Conservation (phyloP, 2,888 invertebrate genomes). For the Cephus sareptanus region DNA sequence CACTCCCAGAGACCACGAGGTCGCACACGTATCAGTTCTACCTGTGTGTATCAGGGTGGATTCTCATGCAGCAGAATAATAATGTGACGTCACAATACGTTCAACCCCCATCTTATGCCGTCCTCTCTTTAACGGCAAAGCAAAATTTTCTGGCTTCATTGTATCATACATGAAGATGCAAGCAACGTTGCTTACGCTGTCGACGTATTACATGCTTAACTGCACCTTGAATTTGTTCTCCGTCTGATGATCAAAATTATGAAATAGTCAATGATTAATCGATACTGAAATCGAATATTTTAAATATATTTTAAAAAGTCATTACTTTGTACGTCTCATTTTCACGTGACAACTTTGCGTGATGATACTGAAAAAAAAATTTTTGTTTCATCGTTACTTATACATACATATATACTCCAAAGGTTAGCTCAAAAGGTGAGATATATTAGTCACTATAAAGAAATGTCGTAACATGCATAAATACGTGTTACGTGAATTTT, state of each 20-base stretch:
- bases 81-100: constrained; percentile 30
- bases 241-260: neutral
- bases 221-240: neutral
- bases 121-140: neutral
- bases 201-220: neutral
- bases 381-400: neutral
- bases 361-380: neutral
- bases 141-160: neutral
- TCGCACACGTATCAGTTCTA: constrained; percentile 7
- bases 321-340: neutral
- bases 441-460: neutral
- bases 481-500: neutral
- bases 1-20: constrained; percentile 16
- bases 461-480: neutral
- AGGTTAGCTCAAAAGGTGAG: neutral
- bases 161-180: neutral
- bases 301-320: neutral
- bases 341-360: neutral
- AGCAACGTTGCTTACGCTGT: neutral
- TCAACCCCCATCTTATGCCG: neutral
- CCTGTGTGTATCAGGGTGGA: neutral
- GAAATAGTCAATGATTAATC: neutral
- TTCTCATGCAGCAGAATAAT: constrained; percentile 32
- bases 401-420: too few species aligned
- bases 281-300: neutral